These are phyloP conservation scores for Turritopsis dohrnii DNA, from an alignment of 30 jellyfish, hydroid and myxozoan species.

Conservation along the genomic window DNA sequence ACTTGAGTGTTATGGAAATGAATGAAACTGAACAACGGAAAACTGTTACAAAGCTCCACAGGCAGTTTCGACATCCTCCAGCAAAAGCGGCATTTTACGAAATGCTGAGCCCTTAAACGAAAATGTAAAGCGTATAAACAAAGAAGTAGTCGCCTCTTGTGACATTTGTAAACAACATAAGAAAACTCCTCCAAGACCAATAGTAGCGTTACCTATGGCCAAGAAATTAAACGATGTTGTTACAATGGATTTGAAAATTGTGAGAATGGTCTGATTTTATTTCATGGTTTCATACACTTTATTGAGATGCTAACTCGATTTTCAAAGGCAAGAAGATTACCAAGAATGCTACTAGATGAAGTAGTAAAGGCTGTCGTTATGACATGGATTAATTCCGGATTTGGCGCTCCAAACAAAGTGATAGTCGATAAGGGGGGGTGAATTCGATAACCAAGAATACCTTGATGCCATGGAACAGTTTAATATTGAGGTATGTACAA, in stretches of 20 bases:
- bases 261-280: slow-evolving; percentile 1
- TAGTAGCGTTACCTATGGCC: slow-evolving; percentile 27
- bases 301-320: not conserved
- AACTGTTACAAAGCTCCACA: not conserved
- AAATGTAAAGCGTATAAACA: slow-evolving; percentile 14
- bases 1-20: slow-evolving; percentile 4
- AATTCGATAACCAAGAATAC: slow-evolving; percentile 17
- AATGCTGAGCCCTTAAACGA: slow-evolving; percentile 19
- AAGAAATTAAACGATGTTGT: slow-evolving; percentile 29
- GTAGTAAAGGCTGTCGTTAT: slow-evolving; percentile 8
- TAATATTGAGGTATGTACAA: slow-evolving; percentile 20
- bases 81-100: slow-evolving; percentile 19
- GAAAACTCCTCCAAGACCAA: slow-evolving; percentile 37
- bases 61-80: slow-evolving; percentile 11
- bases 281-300: not conserved
- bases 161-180: slow-evolving; percentile 25
- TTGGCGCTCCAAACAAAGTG: slow-evolving; percentile 11
- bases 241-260: slow-evolving; percentile 31
- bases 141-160: slow-evolving; percentile 20
- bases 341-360: not conserved
- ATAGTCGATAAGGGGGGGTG: slow-evolving; percentile 8
- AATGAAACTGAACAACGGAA: slow-evolving; percentile 16
- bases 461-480: slow-evolving; percentile 35
- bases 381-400: slow-evolving; percentile 19
- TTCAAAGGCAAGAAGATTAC: not conserved